phyloP scores from a whole-genome alignment of 1,140 invertebrate species.

The Lamellibrachia luymesi region DNA sequence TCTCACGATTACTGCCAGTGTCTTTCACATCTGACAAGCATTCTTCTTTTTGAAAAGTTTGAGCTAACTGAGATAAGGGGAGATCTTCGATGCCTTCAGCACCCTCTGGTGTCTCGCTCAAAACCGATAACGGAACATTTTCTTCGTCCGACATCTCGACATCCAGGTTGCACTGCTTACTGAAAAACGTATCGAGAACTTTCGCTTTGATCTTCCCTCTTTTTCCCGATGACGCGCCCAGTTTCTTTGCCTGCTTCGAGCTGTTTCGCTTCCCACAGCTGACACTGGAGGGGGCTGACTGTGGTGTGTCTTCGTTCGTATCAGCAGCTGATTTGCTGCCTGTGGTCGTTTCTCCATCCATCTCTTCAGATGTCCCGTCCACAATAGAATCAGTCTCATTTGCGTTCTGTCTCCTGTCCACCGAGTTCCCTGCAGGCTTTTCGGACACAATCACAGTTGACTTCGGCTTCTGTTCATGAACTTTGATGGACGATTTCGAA shows the following conservation, averaged over 20 bases:
- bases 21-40: neutral
- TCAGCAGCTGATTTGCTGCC: neutral
- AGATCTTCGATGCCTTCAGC: neutral
- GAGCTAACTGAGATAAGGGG: neutral
- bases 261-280: neutral
- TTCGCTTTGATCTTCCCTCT: constrained; percentile 1
- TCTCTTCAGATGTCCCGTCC: neutral
- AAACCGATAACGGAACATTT: neutral
- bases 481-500: no score
- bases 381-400: no score
- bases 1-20: neutral
- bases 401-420: no score
- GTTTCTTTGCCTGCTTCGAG: constrained; percentile 6
- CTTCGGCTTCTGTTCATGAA: no score
- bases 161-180: constrained; percentile 19
- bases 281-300: neutral
- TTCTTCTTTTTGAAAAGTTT: neutral
- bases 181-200: constrained; percentile 15
- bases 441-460: no score
- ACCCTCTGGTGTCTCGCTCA: neutral
- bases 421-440: no score
- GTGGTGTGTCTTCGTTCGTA: neutral
- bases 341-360: neutral
- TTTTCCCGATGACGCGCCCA: neutral
- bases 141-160: neutral